These are phyloP conservation scores for Neodiprion fabricii DNA, from an alignment of 1,140 invertebrate genomes.

Conservation along the genomic window DNA sequence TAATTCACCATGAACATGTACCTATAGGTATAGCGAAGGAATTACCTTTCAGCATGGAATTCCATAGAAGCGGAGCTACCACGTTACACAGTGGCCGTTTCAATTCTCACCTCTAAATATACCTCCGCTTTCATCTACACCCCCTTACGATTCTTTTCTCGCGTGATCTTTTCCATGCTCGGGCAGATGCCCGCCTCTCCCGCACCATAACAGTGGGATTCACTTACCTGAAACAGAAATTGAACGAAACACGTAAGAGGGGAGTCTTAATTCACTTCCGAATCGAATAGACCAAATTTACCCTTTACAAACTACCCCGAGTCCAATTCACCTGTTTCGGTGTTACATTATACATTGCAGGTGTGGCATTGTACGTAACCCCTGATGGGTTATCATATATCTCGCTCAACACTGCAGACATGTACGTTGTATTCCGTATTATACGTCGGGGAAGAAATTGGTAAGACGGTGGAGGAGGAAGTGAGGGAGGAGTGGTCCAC, in stretches of 20 bases:
- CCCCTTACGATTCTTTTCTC: not conserved
- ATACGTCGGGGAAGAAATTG: not conserved
- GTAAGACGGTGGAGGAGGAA: not conserved
- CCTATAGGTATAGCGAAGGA: not conserved
- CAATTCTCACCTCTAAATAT: too few species aligned
- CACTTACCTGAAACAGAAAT: not conserved
- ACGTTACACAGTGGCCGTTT: too few species aligned
- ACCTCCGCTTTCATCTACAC: not conserved
- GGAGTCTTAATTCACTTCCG: not conserved
- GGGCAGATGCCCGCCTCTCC: too few species aligned
- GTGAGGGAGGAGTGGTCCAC: not conserved
- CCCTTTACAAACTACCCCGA: too few species aligned
- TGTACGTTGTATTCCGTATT: not conserved
- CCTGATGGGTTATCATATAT: not conserved
- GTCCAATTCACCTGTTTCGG: not conserved
- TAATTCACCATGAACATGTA: not conserved
- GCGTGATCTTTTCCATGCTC: not conserved
- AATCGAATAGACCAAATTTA: not conserved
- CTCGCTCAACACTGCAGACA: not conserved
- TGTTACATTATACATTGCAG: not conserved
- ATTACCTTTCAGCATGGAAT: conserved; percentile 1
- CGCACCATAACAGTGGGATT: not conserved
- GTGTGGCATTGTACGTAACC: not conserved
- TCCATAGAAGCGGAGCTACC: not conserved
- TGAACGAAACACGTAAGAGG: not conserved